These are phyloP conservation scores for Dasyurus viverrinus DNA, from an alignment of 2,113 vertebrate species.

Conservation along the genomic window DNA sequence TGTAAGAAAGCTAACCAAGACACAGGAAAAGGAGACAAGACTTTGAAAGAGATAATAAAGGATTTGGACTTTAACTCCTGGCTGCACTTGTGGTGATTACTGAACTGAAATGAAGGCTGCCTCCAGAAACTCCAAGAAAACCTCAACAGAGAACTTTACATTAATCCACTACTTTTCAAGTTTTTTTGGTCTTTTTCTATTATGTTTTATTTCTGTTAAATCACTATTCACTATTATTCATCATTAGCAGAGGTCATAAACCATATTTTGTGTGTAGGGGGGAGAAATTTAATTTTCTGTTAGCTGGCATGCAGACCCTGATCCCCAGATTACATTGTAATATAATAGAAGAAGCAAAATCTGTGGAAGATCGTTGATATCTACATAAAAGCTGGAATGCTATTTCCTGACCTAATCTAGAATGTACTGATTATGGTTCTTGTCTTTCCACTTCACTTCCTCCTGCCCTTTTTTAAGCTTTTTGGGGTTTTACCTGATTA, in stretches of 20 bases:
- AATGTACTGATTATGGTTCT: neutral
- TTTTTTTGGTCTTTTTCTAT: neutral
- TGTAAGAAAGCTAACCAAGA: too few relatives aligned
- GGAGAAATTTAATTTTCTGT: constrained; percentile 28
- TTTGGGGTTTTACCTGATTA: constrained; percentile 26
- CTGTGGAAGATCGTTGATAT: neutral
- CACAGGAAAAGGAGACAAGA: too few relatives aligned
- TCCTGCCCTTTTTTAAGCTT: neutral
- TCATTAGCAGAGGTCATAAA: constrained; percentile 26
- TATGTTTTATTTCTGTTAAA: neutral
- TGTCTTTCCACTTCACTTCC: neutral
- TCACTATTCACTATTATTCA: neutral
- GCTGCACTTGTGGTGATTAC: too few relatives aligned
- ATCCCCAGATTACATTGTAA: neutral
- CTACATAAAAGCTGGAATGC: neutral
- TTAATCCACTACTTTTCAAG: neutral
- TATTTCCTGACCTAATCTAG: constrained; percentile 27
- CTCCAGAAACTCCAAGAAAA: too few relatives aligned
- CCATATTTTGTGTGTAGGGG: neutral
- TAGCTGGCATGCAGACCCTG: neutral
- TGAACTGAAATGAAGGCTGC: too few relatives aligned
- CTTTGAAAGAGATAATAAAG: too few relatives aligned
- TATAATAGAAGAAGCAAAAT: constrained; percentile 10
- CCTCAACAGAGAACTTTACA: too few relatives aligned
- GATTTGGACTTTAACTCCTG: too few relatives aligned